These are phyloP conservation scores for Holacanthella duospinosa DNA, from an alignment of 2,888 invertebrate genomes.

Conservation along the genomic window DNA sequence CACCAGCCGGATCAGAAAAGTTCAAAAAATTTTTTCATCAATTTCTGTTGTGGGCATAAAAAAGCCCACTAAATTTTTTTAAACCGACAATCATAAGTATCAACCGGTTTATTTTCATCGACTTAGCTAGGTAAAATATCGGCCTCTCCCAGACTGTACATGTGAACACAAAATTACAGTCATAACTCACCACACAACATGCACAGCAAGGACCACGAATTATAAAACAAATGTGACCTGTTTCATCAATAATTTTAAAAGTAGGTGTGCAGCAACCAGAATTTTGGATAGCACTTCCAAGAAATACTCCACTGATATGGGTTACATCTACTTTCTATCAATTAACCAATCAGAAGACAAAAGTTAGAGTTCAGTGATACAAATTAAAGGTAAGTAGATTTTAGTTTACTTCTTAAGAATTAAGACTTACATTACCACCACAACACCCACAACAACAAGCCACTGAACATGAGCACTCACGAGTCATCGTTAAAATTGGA, in stretches of 20 bases:
- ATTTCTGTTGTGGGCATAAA: no score
- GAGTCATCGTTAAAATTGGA: background rate
- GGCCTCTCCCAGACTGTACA: no score
- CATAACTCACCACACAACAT: no score
- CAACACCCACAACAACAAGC: background rate
- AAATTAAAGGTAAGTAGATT: background rate
- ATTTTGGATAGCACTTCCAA: background rate
- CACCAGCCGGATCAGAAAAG: no score
- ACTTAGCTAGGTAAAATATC: no score
- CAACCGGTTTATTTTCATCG: no score
- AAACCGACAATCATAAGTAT: no score
- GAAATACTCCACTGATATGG: background rate
- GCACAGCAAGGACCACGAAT: background rate
- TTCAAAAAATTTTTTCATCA: no score
- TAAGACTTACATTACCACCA: background rate
- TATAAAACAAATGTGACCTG: background rate
- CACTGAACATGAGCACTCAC: background rate
- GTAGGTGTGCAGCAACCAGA: background rate
- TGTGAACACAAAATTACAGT: no score
- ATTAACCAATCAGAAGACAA: no score
- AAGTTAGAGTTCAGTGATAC: no score
- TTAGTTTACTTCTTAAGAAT: background rate
- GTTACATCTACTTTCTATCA: background rate
- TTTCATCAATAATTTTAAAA: background rate
- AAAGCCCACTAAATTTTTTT: no score